Conservation (phyloP, 1,140 invertebrate species). For the Pseudachorutes palmiensis region DNA sequence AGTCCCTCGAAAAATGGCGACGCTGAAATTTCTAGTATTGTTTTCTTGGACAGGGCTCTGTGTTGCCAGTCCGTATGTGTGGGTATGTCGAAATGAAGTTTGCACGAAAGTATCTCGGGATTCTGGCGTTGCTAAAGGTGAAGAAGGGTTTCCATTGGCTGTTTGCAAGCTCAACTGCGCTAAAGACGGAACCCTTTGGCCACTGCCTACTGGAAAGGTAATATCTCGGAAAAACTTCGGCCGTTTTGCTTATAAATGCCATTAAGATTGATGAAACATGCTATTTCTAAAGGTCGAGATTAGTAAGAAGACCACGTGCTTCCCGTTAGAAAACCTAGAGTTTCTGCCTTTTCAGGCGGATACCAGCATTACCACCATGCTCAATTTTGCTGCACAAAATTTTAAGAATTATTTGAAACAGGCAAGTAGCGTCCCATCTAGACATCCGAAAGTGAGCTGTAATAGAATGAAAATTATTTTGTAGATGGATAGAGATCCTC, state of each 20-base stretch:
- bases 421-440: constrained; percentile 4
- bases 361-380: not conserved
- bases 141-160: constrained; percentile 15
- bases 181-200: constrained; percentile 56
- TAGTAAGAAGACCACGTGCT: constrained; percentile 17
- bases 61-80: constrained; percentile 23
- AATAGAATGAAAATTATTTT: too few relatives aligned
- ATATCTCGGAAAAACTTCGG: too few relatives aligned
- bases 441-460: not conserved
- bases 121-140: constrained; percentile 13
- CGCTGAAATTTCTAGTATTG: too few relatives aligned
- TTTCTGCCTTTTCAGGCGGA: constrained; percentile 21
- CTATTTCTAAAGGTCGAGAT: constrained; percentile 34
- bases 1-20: too few relatives aligned
- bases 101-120: constrained; percentile 21
- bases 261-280: too few relatives aligned
- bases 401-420: constrained; percentile 27
- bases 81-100: constrained; percentile 22
- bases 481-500: too few relatives aligned
- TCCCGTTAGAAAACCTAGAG: constrained; percentile 30
- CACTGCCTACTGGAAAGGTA: constrained; percentile 56
- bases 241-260: too few relatives aligned
- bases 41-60: constrained; percentile 27
- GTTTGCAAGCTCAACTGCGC: constrained; percentile 41
- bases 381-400: constrained; percentile 17